Conservation (phyloP, 1,140 invertebrate genomes). For the Drosophila sechellia region DNA sequence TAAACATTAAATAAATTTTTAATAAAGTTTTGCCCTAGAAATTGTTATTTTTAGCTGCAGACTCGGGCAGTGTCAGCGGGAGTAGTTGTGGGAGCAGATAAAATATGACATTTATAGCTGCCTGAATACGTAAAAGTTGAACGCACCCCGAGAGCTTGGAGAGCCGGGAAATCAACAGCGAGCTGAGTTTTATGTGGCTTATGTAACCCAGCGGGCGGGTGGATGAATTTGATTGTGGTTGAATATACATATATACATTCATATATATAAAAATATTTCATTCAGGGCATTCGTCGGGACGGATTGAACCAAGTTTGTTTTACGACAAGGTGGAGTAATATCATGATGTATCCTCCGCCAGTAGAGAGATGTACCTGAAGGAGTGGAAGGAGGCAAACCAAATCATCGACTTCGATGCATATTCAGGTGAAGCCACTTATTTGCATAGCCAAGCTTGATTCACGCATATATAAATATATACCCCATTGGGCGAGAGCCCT, state of each 20-base stretch:
- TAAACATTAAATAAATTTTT: conserved; percentile 73
- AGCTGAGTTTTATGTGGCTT: conserved; percentile 63
- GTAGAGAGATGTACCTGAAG: conserved; percentile 18
- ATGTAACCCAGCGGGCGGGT: conserved; percentile 45
- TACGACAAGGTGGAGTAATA: conserved; percentile 22
- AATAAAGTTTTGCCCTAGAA: conserved; percentile 75
- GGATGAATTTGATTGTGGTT: conserved; percentile 65
- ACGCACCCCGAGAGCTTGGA: conserved; percentile 64
- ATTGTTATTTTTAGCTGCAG: conserved; percentile 72
- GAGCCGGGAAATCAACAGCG: conserved; percentile 33
- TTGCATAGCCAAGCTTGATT: conserved; percentile 31
- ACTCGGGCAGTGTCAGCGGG: conserved; percentile 21
- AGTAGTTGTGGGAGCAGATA: conserved; percentile 57
- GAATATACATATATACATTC: conserved; percentile 3
- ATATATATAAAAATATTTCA: neutral
- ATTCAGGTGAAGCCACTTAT: conserved; percentile 47
- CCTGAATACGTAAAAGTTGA: conserved; percentile 74
- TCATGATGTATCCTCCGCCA: conserved; percentile 40
- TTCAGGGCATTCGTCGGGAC: conserved; percentile 6
- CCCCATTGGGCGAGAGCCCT: conserved; percentile 20
- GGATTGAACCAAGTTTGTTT: conserved; percentile 50
- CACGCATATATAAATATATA: conserved; percentile 35
- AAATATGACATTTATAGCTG: conserved; percentile 79
- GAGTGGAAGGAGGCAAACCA: neutral
- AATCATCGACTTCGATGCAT: conserved; percentile 45